phyloP scores from a whole-genome alignment of 2,888 invertebrate species.

The Ceramica pisi region DNA sequence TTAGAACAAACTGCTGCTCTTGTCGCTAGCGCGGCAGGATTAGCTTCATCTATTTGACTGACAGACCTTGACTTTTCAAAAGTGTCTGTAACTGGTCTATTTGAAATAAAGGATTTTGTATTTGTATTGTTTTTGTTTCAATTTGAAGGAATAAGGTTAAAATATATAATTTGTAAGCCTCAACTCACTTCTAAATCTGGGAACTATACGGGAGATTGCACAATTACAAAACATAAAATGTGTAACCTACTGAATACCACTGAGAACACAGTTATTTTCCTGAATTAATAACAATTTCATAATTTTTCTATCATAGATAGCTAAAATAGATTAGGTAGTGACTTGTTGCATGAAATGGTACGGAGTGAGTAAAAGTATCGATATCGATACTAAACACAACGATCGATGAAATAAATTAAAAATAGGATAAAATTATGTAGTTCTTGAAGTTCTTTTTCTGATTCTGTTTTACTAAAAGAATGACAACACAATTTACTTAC shows the following conservation, averaged over 20 bases:
- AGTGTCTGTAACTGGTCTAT: too few relatives aligned
- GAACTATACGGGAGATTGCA: background rate
- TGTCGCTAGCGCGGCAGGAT: too few relatives aligned
- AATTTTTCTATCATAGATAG: background rate
- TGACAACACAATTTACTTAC: slow-evolving; percentile 4
- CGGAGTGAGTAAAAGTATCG: background rate
- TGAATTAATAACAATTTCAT: background rate
- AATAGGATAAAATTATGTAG: background rate
- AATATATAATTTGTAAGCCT: too few relatives aligned
- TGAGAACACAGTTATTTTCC: background rate
- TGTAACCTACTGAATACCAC: background rate
- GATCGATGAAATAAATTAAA: background rate
- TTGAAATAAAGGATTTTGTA: too few relatives aligned
- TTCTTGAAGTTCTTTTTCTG: background rate
- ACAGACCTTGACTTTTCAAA: too few relatives aligned
- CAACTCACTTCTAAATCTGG: too few relatives aligned
- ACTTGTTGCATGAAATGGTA: background rate
- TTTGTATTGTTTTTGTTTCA: too few relatives aligned
- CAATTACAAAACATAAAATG: background rate
- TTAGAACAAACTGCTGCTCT: too few relatives aligned
- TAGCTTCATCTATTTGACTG: too few relatives aligned
- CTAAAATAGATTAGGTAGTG: slow-evolving; percentile 2
- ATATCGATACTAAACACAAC: background rate
- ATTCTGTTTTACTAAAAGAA: background rate
- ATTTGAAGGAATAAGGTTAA: too few relatives aligned